Conservation (phyloP, 2,797 vertebrate species). For the Falco peregrinus region DNA sequence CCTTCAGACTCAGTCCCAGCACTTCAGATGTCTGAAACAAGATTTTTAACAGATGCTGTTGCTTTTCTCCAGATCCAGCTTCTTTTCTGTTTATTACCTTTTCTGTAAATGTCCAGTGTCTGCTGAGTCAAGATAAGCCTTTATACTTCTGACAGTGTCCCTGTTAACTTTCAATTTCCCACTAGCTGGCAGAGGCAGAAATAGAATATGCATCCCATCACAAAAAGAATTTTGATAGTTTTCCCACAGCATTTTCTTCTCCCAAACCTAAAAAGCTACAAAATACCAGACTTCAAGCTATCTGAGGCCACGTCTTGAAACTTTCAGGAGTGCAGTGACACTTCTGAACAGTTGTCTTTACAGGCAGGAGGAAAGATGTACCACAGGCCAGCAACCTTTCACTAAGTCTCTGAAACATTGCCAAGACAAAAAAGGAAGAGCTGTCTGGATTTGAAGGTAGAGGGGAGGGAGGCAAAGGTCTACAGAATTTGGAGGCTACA, state of each 20-base stretch:
- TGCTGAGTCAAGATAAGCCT: neutral
- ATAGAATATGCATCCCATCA: neutral
- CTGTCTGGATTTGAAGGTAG: neutral
- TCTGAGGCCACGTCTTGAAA: neutral
- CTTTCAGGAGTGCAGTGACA: neutral
- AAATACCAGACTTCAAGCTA: neutral
- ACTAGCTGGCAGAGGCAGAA: neutral
- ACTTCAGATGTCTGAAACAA: neutral
- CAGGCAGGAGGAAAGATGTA: neutral
- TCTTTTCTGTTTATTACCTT: neutral
- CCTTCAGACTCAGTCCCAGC: neutral
- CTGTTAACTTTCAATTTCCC: neutral
- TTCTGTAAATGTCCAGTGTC: neutral
- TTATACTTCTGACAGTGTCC: neutral
- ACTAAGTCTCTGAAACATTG: neutral
- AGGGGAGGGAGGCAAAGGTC: neutral
- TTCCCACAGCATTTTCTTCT: neutral
- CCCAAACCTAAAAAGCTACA: neutral
- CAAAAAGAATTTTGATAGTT: neutral
- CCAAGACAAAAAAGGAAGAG: neutral
- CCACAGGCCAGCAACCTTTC: neutral
- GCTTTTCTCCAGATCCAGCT: neutral
- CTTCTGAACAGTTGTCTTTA: neutral
- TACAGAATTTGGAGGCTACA: neutral
- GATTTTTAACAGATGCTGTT: neutral